Evolutionary conservation across 2,113 vertebrate species (phyloP).

Genomic region (Tragelaphus scriptus): DNA sequence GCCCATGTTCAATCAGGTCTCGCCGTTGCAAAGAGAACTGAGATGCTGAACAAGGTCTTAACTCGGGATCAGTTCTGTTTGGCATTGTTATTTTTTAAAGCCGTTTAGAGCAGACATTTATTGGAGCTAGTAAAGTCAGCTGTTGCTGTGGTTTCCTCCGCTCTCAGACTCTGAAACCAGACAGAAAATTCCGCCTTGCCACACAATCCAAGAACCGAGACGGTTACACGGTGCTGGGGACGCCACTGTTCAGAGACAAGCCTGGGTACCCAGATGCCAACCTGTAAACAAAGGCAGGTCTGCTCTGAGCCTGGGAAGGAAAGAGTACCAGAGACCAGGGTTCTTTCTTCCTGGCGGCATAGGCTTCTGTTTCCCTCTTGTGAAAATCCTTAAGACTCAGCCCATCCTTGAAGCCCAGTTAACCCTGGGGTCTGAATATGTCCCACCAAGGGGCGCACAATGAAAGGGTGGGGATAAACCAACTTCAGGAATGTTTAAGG

Average conservation of each 20-base stretch:
- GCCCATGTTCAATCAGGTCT: neutral
- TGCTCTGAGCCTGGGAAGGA: neutral
- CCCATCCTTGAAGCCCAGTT: accelerated
- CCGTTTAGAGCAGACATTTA: neutral
- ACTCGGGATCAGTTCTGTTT: neutral
- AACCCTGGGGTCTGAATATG: neutral
- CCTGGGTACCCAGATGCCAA: accelerated
- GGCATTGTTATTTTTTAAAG: neutral
- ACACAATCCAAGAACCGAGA: neutral
- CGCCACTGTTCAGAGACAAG: neutral
- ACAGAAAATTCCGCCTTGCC: neutral
- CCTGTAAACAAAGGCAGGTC: neutral
- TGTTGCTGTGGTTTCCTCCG: neutral
- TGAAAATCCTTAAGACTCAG: neutral
- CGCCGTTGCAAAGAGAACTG: neutral
- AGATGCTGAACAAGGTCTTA: neutral
- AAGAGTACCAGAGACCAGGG: no score
- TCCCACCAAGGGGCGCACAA: accelerated
- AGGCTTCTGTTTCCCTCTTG: neutral
- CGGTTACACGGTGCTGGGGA: accelerated
- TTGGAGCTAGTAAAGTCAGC: neutral
- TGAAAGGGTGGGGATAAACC: neutral
- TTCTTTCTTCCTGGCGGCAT: neutral
- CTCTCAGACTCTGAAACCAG: neutral
- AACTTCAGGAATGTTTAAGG: neutral